Percentiles rank a stretch among this genome's conserved stretches.
Evolutionary conservation across 2,888 invertebrate species (phyloP).

Genomic region (Aphrophora alni): DNA sequence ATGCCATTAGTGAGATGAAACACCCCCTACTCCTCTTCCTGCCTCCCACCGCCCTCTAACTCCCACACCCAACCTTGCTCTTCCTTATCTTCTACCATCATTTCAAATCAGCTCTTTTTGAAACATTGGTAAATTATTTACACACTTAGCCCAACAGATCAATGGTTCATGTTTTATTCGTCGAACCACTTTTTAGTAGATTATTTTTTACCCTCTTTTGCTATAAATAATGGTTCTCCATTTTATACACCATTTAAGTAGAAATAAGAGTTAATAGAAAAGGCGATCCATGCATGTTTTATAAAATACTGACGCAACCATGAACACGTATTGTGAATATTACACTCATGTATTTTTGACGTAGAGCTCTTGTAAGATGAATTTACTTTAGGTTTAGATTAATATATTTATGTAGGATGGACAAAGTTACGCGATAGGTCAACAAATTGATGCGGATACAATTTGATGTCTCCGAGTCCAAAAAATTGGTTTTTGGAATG

Average conservation of each 20-base stretch:
- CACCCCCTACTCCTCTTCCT: not conserved
- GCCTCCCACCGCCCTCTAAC: not conserved
- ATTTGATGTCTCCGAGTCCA: no score
- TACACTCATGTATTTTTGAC: no score
- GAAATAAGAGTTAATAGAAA: no score
- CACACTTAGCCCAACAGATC: not conserved
- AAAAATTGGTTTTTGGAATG: no score
- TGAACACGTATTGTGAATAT: no score
- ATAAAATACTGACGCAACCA: no score
- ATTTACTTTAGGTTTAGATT: no score
- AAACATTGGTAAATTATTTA: slow-evolving; percentile 9
- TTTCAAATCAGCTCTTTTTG: slow-evolving; percentile 9
- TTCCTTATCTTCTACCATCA: not conserved
- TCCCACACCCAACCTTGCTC: not conserved
- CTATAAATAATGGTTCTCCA: not conserved
- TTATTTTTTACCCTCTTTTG: not conserved
- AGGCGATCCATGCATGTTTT: no score
- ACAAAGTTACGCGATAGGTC: no score
- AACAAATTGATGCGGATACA: no score
- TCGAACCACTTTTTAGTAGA: not conserved
- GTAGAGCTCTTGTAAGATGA: no score
- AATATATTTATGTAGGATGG: no score
- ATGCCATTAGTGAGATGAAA: slow-evolving; percentile 9
- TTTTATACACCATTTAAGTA: not conserved
- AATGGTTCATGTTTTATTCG: not conserved